phyloP scores from a whole-genome alignment of 1,140 invertebrate genomes.

The Eciton burchellii region DNA sequence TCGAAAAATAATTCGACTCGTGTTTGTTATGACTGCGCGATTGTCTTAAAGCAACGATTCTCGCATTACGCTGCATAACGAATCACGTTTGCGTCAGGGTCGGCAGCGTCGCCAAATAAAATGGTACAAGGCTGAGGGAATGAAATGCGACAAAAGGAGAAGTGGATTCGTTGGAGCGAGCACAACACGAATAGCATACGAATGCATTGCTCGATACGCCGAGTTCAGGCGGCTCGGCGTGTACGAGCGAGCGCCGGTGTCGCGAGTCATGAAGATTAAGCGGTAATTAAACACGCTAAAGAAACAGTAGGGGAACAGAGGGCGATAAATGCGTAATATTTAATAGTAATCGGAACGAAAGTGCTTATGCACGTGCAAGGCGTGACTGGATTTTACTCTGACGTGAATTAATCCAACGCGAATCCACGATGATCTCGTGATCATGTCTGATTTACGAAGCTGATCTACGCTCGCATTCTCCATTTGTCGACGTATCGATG shows the following conservation, averaged over 20 bases:
- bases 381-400: neutral
- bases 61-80: constrained; percentile 29
- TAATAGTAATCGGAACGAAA: constrained; percentile 8
- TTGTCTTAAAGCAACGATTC: constrained; percentile 54
- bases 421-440: too few species aligned
- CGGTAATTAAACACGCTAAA: constrained; percentile 62
- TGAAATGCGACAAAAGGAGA: constrained; percentile 71
- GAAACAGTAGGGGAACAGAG: neutral
- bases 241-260: constrained; percentile 38
- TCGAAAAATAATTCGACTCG: constrained; percentile 8
- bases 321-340: constrained; percentile 10
- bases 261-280: constrained; percentile 60
- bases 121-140: constrained; percentile 71
- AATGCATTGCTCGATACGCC: constrained; percentile 68
- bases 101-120: constrained; percentile 71
- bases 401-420: neutral
- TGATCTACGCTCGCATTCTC: too few species aligned
- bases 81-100: constrained; percentile 8
- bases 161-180: constrained; percentile 64
- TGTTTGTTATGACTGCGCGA: constrained; percentile 31
- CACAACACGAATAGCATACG: constrained; percentile 72
- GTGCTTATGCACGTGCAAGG: neutral
- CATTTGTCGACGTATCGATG: too few species aligned
- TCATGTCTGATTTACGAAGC: too few species aligned
- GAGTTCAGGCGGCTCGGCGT: constrained; percentile 48